Base-by-base conservation (phyloP, 2,113 vertebrate genomes). In the Rhipidura dahli region DNA sequence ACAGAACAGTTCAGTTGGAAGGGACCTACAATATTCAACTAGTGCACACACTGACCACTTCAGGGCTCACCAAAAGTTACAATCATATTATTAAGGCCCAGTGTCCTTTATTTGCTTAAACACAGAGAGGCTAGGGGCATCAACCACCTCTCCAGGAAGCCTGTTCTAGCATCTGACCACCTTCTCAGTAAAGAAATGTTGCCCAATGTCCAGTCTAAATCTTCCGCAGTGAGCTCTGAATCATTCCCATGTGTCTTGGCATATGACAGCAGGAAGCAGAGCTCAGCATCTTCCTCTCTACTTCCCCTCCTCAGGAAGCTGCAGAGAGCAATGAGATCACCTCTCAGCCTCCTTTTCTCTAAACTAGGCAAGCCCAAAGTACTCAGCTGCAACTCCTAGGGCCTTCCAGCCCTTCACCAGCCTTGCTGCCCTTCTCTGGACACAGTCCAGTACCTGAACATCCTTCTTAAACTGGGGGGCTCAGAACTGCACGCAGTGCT, bases 191-290 rank as follows among this genome's bases (percentile, higher is more conserved):
- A 60, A 80, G 26, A 76, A 72, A 54, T 39, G 13, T 2, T 49
- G 40, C 42, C n/a, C 31, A 13, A 15, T 8, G 26, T n/a, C 75
- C 21, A 49, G 15, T 54, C 20, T 71, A 44, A 85, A 76, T 39
- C 23, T 45, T 21, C 27, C 7, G 13, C 22, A 19, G 11, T 1
- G 2, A 78, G 60, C 51, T 86, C 3, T 60, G 59, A 64, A 50
- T 30, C 27, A 33, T 35, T 33, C 35, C 66, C 39, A 24, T 0
- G 2, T 1, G 4, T 64, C 56, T 40, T 49, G 19, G 9, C 56
- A 57, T 17, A 10, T 0, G 14, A 35, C 0, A 10, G 11, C 9
- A 73, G 30, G 15, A 26, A 61, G 42, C 35, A 57, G 37, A 85
- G 44, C 5, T n/a, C 42, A 61, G 50, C 19, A 61, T 3, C 28